These are phyloP conservation scores for Mus caroli DNA, from an alignment of 2,797 vertebrate genomes.

Conservation along the genomic window DNA sequence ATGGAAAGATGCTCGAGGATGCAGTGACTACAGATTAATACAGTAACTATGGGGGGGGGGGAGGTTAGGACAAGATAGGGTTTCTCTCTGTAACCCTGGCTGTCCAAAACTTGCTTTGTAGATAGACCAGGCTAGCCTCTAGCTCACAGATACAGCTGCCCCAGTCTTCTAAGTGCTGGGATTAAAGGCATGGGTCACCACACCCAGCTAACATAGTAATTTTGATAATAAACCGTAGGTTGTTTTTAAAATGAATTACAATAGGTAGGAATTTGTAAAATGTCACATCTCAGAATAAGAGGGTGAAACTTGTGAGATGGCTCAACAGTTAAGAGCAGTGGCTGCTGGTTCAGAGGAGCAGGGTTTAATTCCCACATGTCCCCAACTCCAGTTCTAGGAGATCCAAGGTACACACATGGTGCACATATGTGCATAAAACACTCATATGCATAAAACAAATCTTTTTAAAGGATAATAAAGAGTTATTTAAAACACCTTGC, in stretches of 20 bases:
- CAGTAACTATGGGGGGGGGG: not conserved
- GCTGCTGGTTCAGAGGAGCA: not conserved
- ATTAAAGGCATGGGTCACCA: not conserved
- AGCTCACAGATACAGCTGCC: not conserved
- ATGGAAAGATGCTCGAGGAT: not conserved
- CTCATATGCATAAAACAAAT: not conserved
- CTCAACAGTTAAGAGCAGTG: not conserved
- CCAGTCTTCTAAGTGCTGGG: not conserved
- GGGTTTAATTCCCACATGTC: not conserved
- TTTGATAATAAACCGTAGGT: not conserved
- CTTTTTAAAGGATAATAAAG: not conserved
- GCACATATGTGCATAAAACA: not conserved
- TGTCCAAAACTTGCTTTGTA: not conserved
- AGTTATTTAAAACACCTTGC: constrained; percentile 5
- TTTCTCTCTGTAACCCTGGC: not conserved
- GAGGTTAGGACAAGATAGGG: not conserved
- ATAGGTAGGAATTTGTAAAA: not conserved
- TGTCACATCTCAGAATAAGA: constrained; percentile 1
- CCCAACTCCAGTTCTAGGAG: not conserved
- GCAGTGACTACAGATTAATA: not conserved
- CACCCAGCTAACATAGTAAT: not conserved
- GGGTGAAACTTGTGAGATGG: not conserved
- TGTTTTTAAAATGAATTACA: not conserved
- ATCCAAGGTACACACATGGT: not conserved
- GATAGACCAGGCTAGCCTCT: not conserved